Evolutionary conservation across 2,797 vertebrate species (phyloP).

Genomic region (Catamblyrhynchus diadema): DNA sequence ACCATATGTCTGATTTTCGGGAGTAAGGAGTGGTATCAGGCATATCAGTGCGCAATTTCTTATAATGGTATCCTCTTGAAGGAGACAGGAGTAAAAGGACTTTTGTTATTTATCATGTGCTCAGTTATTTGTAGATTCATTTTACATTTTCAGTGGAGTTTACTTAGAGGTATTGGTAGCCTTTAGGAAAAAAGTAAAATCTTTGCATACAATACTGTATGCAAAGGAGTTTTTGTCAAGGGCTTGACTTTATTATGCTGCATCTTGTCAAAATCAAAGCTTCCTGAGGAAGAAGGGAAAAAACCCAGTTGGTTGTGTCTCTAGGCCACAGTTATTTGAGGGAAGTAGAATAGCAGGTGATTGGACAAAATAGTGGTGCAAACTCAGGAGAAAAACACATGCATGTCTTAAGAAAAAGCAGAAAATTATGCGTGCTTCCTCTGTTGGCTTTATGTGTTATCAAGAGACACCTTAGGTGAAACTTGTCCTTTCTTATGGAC

Average conservation of each 20-base stretch:
- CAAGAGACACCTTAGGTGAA: conserved; percentile 68
- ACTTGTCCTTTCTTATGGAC: conserved; percentile 73
- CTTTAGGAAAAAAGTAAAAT: background rate
- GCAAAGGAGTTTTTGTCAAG: background rate
- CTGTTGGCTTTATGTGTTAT: conserved; percentile 59
- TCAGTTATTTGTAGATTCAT: background rate
- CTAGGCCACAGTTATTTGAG: background rate
- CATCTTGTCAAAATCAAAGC: background rate
- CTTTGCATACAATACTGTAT: background rate
- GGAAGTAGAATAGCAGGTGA: background rate
- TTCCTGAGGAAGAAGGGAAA: background rate
- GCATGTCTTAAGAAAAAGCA: background rate
- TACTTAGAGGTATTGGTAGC: background rate
- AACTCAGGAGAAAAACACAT: conserved; percentile 34
- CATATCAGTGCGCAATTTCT: background rate
- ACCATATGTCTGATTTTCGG: background rate
- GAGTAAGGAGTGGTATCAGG: fast-evolving
- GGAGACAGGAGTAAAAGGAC: background rate
- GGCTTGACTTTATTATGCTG: conserved; percentile 8
- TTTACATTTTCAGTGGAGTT: background rate
- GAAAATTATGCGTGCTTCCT: conserved; percentile 33
- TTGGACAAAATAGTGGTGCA: conserved; percentile 25
- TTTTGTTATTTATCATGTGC: background rate
- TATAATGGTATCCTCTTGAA: background rate
- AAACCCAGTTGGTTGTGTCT: background rate